A percentile compares a stretch with the other conserved stretches of the same genome.
Evolutionary conservation across 2,113 vertebrate species (phyloP).

Genomic region (Tilapia sparmanii): DNA sequence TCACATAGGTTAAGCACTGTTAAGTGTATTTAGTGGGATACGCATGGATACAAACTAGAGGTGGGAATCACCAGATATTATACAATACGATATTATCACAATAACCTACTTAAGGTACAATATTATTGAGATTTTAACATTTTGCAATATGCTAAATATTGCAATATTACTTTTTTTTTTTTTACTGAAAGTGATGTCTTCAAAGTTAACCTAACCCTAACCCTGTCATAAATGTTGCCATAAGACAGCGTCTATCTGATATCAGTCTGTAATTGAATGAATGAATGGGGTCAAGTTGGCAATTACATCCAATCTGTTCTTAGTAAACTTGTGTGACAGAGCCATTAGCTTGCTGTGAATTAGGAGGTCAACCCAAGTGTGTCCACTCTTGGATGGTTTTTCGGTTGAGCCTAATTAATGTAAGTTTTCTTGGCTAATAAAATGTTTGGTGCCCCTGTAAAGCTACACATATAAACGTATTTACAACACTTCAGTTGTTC

Average conservation of each 20-base stretch:
- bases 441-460: background rate
- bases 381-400: background rate
- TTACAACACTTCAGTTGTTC: background rate
- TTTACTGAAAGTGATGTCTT: background rate
- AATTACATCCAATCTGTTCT: background rate
- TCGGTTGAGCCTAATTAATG: background rate
- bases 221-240: background rate
- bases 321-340: background rate
- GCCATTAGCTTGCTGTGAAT: background rate
- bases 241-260: background rate
- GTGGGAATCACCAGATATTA: background rate
- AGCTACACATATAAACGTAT: background rate
- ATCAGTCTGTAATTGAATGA: background rate
- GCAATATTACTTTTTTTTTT: background rate
- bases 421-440: background rate
- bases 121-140: background rate
- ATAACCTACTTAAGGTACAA: background rate
- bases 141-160: background rate
- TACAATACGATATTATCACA: background rate
- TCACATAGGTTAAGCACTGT: background rate
- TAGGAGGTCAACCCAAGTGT: accelerated
- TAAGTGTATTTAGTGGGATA: background rate
- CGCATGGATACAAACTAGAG: background rate
- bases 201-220: background rate
- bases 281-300: background rate